Evolutionary conservation across 2,888 invertebrate species (phyloP).

Genomic region (Micoletzkya japonica): DNA sequence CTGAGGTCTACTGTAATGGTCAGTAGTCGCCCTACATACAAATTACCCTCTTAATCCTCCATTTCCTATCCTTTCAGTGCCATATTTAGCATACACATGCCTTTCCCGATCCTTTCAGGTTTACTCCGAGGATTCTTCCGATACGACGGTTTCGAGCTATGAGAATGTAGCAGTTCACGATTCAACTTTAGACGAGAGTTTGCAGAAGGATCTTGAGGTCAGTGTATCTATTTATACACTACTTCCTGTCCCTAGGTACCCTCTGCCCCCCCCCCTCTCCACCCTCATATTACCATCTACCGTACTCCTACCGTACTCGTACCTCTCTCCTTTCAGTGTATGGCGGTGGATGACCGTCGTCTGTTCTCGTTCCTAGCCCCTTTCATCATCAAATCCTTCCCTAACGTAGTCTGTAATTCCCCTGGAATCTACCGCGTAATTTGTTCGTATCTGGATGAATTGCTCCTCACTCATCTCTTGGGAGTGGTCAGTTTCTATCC

Average conservation of each 20-base stretch:
- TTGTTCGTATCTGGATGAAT: slow-evolving; percentile 8
- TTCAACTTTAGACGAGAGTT: slow-evolving; percentile 3
- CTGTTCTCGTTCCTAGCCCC: slow-evolving; percentile 19
- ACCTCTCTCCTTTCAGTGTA: slow-evolving; percentile 3
- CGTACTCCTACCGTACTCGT: too few species aligned
- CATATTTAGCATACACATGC: too few species aligned
- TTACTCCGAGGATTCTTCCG: background rate
- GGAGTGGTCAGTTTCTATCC: slow-evolving; percentile 8
- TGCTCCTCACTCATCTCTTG: slow-evolving; percentile 1
- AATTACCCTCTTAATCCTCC: too few species aligned
- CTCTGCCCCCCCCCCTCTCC: background rate
- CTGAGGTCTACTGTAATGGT: too few species aligned
- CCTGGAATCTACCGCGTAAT: slow-evolving; percentile 4
- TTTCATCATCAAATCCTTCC: slow-evolving; percentile 15
- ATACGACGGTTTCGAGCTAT: background rate
- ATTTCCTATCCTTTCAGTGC: too few species aligned
- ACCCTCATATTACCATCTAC: too few species aligned
- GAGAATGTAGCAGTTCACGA: slow-evolving; percentile 20
- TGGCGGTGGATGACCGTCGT: slow-evolving; percentile 21
- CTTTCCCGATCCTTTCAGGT: too few species aligned
- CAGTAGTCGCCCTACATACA: too few species aligned
- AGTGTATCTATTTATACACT: background rate
- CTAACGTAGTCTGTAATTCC: background rate
- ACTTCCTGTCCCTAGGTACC: background rate
- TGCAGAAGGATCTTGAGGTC: slow-evolving; percentile 17